phyloP scores from a whole-genome alignment of 2,113 vertebrate genomes.

The Tapirus terrestris region DNA sequence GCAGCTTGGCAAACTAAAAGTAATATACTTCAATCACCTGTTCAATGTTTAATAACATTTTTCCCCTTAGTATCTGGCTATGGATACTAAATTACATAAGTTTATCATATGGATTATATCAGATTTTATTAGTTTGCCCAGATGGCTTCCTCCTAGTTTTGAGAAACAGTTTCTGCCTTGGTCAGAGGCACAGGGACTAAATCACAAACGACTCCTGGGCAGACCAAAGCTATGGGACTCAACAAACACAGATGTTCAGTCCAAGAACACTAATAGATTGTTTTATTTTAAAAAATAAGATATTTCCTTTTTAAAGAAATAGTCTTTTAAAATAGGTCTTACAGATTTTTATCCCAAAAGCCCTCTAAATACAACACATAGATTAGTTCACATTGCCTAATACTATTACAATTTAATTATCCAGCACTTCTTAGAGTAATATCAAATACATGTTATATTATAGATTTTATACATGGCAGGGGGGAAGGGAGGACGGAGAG shows the following conservation, averaged over 20 bases:
- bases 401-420: slow-evolving; percentile 6
- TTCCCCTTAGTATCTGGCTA: background rate
- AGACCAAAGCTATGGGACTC: background rate
- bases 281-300: slow-evolving; percentile 35
- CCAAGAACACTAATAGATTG: slow-evolving; percentile 14
- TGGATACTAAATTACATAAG: slow-evolving; percentile 12
- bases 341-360: slow-evolving; percentile 14
- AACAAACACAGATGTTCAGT: slow-evolving; percentile 30
- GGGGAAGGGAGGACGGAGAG: background rate
- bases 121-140: background rate
- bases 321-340: slow-evolving; percentile 22
- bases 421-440: background rate
- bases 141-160: background rate
- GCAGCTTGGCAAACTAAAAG: slow-evolving; percentile 12
- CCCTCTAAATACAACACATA: background rate
- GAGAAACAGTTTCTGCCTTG: background rate
- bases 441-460: background rate
- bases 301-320: slow-evolving; percentile 31
- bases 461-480: background rate
- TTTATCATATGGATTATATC: background rate
- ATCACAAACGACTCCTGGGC: background rate
- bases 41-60: slow-evolving; percentile 23
- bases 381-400: slow-evolving; percentile 18
- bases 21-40: background rate
- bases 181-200: background rate